Evolutionary conservation across 2,888 invertebrate genomes (phyloP).

Genomic region (Merodon equestris): DNA sequence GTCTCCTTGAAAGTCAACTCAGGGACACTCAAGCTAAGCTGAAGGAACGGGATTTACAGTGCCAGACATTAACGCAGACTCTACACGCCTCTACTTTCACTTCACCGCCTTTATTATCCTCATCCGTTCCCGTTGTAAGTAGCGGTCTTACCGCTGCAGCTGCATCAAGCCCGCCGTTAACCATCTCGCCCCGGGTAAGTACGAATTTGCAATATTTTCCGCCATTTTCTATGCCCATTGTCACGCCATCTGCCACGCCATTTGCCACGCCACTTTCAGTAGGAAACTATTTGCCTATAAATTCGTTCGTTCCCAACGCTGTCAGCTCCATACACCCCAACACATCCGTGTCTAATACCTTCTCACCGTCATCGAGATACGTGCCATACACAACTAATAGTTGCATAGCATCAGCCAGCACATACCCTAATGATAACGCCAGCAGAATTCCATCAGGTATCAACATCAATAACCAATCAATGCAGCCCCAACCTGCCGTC

Average conservation of each 20-base stretch:
- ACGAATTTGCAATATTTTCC: too few species aligned
- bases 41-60: conserved; percentile 11
- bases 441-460: neutral
- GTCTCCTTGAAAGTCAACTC: neutral
- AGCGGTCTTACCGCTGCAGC: neutral
- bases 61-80: conserved; percentile 3
- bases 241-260: too few species aligned
- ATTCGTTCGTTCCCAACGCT: too few species aligned
- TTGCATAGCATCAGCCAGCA: neutral
- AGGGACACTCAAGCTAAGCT: neutral
- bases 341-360: neutral
- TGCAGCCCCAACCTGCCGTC: neutral
- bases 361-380: conserved; percentile 5
- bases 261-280: too few species aligned
- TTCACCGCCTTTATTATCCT: neutral
- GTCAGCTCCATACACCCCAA: too few species aligned
- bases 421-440: neutral
- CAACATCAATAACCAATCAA: neutral
- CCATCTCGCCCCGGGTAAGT: neutral
- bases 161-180: neutral
- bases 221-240: too few species aligned
- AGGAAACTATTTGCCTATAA: too few species aligned
- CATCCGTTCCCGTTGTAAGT: neutral
- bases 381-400: neutral
- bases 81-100: neutral